These are phyloP conservation scores for Anagrus nilaparvatae DNA, from an alignment of 1,140 invertebrate genomes.

Conservation along the genomic window DNA sequence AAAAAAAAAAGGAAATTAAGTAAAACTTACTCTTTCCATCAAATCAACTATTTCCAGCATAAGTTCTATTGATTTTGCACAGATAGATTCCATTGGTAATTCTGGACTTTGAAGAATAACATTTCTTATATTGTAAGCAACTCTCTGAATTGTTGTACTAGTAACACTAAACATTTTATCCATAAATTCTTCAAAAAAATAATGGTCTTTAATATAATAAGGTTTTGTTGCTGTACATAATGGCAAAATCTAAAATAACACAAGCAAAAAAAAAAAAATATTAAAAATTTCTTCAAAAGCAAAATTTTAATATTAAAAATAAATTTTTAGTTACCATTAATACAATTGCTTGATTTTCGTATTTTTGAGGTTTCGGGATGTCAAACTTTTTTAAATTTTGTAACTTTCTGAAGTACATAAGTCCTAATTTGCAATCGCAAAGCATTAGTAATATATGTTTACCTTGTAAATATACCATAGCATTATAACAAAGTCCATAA, in stretches of 20 bases:
- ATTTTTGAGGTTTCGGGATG: slow-evolving; percentile 24
- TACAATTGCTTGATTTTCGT: slow-evolving; percentile 45
- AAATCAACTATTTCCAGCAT: slow-evolving; percentile 46
- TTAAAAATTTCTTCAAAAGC: slow-evolving; percentile 21
- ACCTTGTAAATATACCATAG: slow-evolving; percentile 31
- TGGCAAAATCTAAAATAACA: slow-evolving; percentile 53
- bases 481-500: slow-evolving; percentile 26
- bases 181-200: slow-evolving; percentile 51
- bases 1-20: slow-evolving; percentile 30
- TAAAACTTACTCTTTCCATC: slow-evolving; percentile 50
- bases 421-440: slow-evolving; percentile 25
- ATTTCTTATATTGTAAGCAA: slow-evolving; percentile 50
- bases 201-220: slow-evolving; percentile 28
- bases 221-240: slow-evolving; percentile 37
- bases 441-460: slow-evolving; percentile 32
- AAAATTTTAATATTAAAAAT: slow-evolving; percentile 25
- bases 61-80: slow-evolving; percentile 37
- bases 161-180: slow-evolving; percentile 51
- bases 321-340: slow-evolving; percentile 39
- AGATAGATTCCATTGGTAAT: slow-evolving; percentile 34
- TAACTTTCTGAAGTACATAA: slow-evolving; percentile 36
- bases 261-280: slow-evolving; percentile 20
- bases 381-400: slow-evolving; percentile 22
- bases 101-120: slow-evolving; percentile 29
- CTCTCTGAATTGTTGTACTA: slow-evolving; percentile 49